These are phyloP conservation scores for human (Homo sapiens) DNA, from an alignment of 2,113 vertebrate genomes.

Conservation along the genomic window GRCh38 chr13:55598001-55598500, in stretches of 20 bases:
- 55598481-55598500: not conserved
- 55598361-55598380: not conserved
- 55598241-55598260: not conserved
- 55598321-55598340: not conserved
- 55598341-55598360: not conserved
- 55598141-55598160: not conserved
- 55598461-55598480: not conserved
- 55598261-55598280: not conserved
- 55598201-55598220: not conserved
- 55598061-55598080: not conserved
- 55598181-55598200: not conserved
- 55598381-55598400: not conserved
- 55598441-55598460: not conserved
- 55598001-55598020: not conserved
- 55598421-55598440: not conserved
- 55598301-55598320: not conserved
- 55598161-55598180: not conserved
- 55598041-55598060: not conserved
- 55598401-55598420: not conserved
- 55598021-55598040: not conserved
- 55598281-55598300: not conserved
- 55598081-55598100: not conserved
- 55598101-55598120: not conserved
- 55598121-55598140: not conserved
- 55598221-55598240: not conserved